Evolutionary conservation across 2,113 vertebrate species (phyloP).

Genomic region (Sturnira hondurensis): DNA sequence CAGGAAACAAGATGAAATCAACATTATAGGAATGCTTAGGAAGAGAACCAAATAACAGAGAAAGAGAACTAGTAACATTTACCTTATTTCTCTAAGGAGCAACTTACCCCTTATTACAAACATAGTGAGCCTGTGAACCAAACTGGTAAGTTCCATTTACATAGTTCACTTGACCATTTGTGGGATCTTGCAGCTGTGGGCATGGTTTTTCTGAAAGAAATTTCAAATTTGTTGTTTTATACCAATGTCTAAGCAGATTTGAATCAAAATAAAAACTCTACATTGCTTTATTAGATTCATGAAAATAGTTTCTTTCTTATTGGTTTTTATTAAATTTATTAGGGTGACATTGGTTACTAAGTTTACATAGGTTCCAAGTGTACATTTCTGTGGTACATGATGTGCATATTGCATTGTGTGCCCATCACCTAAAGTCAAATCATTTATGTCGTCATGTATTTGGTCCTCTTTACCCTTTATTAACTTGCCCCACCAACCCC

Average conservation of each 20-base stretch:
- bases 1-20: background rate
- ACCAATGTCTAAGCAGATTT: background rate
- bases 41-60: slow-evolving; percentile 2
- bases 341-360: background rate
- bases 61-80: background rate
- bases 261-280: slow-evolving; percentile 19
- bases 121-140: slow-evolving; percentile 59
- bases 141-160: background rate
- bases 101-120: slow-evolving; percentile 72
- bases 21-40: background rate
- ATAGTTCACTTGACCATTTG: background rate
- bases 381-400: background rate
- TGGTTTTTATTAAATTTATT: background rate
- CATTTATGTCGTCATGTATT: background rate
- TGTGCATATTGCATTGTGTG: background rate
- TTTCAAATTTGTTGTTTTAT: background rate
- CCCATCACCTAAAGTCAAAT: background rate
- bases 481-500: background rate
- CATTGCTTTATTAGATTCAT: background rate
- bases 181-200: rapidly evolving
- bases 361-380: background rate
- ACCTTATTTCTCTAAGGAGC: background rate
- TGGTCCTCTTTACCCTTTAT: background rate
- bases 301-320: background rate
- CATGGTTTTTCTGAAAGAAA: slow-evolving; percentile 58